Evolutionary conservation across 2,113 vertebrate species (phyloP).

Genomic region (Xyliphius kryptos): DNA sequence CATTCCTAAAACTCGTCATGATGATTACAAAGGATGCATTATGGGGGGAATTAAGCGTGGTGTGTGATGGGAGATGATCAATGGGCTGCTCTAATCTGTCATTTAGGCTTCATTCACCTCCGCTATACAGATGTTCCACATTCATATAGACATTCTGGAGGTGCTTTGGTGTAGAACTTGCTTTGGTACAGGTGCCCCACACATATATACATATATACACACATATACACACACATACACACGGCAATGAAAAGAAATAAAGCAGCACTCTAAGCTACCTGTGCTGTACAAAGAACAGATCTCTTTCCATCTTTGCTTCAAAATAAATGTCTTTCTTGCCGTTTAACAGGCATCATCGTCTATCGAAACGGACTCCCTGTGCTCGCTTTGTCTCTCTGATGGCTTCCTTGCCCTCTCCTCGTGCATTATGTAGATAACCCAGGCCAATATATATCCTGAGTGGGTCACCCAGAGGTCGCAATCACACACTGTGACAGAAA

Average conservation of each 20-base stretch:
- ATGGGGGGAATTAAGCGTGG: slow-evolving; percentile 53
- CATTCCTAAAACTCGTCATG: slow-evolving; percentile 50
- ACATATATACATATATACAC: no score
- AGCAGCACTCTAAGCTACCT: slow-evolving; percentile 16
- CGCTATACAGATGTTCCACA: slow-evolving; percentile 28
- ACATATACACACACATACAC: neutral
- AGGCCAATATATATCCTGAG: slow-evolving; percentile 62
- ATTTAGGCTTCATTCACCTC: slow-evolving; percentile 42
- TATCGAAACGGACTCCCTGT: slow-evolving; percentile 60
- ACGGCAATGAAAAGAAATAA: slow-evolving; percentile 18
- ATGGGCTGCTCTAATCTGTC: slow-evolving; percentile 48
- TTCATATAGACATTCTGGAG: no score
- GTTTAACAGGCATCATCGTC: slow-evolving; percentile 54
- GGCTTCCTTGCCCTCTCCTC: slow-evolving; percentile 54
- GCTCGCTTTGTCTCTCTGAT: slow-evolving; percentile 40
- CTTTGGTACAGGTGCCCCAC: no score
- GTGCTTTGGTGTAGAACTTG: no score
- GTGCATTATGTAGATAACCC: slow-evolving; percentile 71
- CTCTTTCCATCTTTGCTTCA: slow-evolving; percentile 29
- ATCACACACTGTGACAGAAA: slow-evolving; percentile 62
- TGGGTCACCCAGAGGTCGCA: slow-evolving; percentile 75
- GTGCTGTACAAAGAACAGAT: slow-evolving; percentile 15
- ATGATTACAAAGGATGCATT: slow-evolving; percentile 59
- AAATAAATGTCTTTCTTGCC: slow-evolving; percentile 47
- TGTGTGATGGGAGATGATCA: slow-evolving; percentile 53